These are phyloP conservation scores for Bolinopsis microptera DNA, from an alignment of 37 sponge, comb jelly and placozoan species.

Conservation along the genomic window DNA sequence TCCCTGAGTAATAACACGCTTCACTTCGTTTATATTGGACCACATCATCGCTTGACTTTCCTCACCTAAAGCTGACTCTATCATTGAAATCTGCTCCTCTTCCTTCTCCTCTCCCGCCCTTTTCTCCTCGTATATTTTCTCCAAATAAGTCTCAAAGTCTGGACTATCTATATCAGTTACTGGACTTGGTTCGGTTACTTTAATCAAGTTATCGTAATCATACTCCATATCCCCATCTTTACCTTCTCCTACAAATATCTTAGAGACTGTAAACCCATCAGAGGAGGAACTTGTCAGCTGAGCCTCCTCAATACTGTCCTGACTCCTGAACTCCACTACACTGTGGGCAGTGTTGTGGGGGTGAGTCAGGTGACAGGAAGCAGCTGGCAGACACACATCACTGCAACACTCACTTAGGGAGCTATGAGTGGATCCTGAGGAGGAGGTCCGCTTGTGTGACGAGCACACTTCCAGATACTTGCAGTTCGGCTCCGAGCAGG, in stretches of 20 bases:
- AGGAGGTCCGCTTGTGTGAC: background rate
- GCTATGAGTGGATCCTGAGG: background rate
- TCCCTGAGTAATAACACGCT: background rate
- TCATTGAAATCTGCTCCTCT: background rate
- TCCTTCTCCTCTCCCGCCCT: background rate
- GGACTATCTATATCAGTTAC: background rate
- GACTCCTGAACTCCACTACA: slow-evolving; percentile 19
- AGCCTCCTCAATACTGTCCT: slow-evolving; percentile 10
- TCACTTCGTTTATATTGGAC: slow-evolving; percentile 36
- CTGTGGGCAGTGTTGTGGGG: too few relatives aligned
- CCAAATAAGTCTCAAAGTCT: background rate
- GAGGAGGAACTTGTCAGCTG: background rate
- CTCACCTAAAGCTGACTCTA: background rate
- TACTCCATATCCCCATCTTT: background rate
- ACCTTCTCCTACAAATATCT: background rate
- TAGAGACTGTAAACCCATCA: background rate
- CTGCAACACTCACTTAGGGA: background rate
- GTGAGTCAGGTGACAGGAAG: background rate
- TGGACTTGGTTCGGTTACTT: background rate
- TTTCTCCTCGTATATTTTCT: background rate
- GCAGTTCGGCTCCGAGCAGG: background rate
- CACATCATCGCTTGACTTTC: slow-evolving; percentile 29
- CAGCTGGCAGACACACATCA: slow-evolving; percentile 14
- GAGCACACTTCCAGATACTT: background rate
- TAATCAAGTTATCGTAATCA: background rate